These are phyloP conservation scores for Bursaphelenchus mucronatus DNA, from an alignment of 1,140 invertebrate genomes.

Conservation along the genomic window DNA sequence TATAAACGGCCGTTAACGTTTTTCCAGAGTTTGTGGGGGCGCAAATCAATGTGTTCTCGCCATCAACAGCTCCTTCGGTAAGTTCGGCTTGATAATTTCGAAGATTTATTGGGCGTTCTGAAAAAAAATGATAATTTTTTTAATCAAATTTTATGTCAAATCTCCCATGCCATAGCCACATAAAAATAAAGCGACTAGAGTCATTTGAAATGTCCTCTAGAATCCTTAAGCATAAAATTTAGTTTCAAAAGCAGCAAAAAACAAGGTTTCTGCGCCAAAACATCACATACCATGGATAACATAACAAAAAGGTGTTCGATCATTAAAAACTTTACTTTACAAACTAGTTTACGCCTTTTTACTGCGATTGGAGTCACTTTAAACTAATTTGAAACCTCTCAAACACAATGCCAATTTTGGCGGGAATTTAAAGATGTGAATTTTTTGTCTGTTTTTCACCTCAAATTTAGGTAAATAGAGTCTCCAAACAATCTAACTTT, in stretches of 20 bases:
- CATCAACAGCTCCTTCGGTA: not conserved
- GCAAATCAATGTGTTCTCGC: constrained; percentile 22
- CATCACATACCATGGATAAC: not conserved
- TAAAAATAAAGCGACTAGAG: not conserved
- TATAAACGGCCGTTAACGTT: not conserved
- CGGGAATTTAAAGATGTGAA: no score
- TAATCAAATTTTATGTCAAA: constrained; percentile 6
- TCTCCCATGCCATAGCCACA: not conserved
- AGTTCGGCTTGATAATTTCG: constrained; percentile 27
- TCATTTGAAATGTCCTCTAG: not conserved
- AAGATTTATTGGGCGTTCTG: constrained; percentile 20
- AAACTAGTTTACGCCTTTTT: not conserved
- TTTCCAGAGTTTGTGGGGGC: constrained; percentile 21
- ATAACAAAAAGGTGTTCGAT: not conserved
- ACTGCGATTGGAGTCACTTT: not conserved
- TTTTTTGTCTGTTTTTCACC: no score
- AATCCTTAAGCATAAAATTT: constrained; percentile 1
- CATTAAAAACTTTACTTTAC: not conserved
- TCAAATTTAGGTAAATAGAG: no score
- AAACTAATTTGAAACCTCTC: not conserved
- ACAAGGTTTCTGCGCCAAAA: constrained; percentile 1
- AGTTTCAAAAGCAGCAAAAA: not conserved
- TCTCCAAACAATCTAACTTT: no score
- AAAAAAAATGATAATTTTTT: constrained; percentile 8
- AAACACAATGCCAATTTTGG: no score